Base-by-base conservation (phyloP, 2,888 invertebrate species). In the Megamerina dolium region DNA sequence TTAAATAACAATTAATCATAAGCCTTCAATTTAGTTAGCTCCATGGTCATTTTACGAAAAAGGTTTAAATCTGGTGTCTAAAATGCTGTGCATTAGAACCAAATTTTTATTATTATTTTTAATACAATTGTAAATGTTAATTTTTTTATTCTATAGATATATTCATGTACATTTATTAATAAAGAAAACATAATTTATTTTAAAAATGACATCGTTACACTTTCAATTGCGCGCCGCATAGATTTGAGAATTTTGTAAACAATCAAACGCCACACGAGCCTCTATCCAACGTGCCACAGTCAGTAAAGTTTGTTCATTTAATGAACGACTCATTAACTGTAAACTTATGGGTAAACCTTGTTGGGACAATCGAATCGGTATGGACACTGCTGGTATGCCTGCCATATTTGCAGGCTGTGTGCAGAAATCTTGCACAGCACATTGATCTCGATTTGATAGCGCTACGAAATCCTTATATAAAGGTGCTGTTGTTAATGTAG, bases 351-450 rank as follows among this genome's bases (percentile, higher is more conserved):
- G 96, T 43, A 95, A 69, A 4, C 83, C 82, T 41, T 77, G 76
- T 20, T 67, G 69, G 1, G 92, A 90, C 21, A 94, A 68, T 41
- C 77, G 75, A 38, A 91, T 81, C 0, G 96, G 96, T 49, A 96
- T 72, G 3, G 85, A 85, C 16, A 96, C 67, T 1, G 96, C 95
- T 9, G 96, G 95, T 43, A 94, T 75, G 2, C 97, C 97, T 27
- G 96, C 93, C 88, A 99, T 87, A 66, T 99, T 99, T 0, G 89
- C 90, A 0, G 97, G 87, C 62, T 94, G 94, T 0, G 97, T 97
- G 63, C 91, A 97, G 64, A 83, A 91, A 74, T 99, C 99, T 64
- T 92, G 89, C 32, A 85, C 75, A 0, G 87, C 85, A 67, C 90
- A 87, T 60, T 93, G 88, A 59, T 89, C 87, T 40, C 92, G 76